phyloP scores from a whole-genome alignment of 2,888 invertebrate genomes.

The Dinocampus coccinellae region DNA sequence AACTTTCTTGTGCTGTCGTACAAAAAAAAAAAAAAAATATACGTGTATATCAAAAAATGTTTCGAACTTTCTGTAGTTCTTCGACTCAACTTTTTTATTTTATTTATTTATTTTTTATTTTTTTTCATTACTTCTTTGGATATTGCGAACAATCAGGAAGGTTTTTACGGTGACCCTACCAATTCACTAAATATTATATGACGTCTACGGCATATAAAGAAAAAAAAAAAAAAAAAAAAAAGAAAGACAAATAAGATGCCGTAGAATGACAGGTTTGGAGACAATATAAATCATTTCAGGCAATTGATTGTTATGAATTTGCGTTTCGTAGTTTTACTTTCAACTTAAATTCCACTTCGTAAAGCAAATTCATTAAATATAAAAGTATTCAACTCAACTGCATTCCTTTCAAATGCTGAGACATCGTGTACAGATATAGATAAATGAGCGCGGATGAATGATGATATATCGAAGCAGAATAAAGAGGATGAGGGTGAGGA shows the following conservation, averaged over 20 bases:
- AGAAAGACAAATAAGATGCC: no score
- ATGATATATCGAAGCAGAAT: neutral
- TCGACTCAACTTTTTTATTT: neutral
- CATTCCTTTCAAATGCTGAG: neutral
- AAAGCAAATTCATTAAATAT: slow-evolving; percentile 17
- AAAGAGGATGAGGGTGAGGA: neutral
- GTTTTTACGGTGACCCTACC: neutral
- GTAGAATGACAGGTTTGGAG: neutral
- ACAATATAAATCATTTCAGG: neutral
- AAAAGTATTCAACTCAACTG: neutral
- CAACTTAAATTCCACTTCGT: slow-evolving; percentile 4
- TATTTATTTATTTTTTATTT: neutral
- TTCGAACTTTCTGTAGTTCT: neutral
- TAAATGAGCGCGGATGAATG: neutral
- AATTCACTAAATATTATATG: neutral
- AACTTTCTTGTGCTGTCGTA: neutral
- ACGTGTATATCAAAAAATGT: neutral
- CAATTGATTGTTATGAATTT: slow-evolving; percentile 8
- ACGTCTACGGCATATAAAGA: neutral
- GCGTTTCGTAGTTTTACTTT: neutral
- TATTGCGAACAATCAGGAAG: neutral
- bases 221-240: no score
- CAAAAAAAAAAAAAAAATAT: neutral
- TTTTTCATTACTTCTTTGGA: neutral
- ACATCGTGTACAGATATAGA: neutral